phyloP scores from a whole-genome alignment of 2,797 vertebrate species.

The Vespertilio murinus region DNA sequence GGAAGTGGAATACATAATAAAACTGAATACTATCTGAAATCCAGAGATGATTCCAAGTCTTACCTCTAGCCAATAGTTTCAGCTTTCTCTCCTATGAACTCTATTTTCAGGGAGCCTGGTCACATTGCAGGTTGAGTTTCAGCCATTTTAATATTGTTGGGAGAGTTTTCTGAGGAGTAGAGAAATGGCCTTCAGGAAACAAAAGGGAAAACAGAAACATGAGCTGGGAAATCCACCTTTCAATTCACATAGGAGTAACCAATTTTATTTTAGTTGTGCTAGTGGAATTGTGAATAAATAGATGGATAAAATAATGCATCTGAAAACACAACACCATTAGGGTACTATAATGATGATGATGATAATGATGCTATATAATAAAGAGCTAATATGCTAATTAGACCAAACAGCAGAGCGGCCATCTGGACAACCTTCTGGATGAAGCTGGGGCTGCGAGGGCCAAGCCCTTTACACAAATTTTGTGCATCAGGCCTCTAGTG shows the following conservation, averaged over 20 bases:
- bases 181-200: background rate
- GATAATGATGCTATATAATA: background rate
- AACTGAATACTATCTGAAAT: background rate
- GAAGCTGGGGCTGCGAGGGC: too few species aligned
- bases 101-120: background rate
- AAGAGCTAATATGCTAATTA: too few species aligned
- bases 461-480: too few species aligned
- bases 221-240: background rate
- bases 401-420: too few species aligned
- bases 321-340: background rate
- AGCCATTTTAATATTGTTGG: background rate
- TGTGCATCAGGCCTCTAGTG: too few species aligned
- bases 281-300: background rate
- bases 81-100: background rate
- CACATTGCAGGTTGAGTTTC: background rate
- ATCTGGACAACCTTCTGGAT: rapidly evolving
- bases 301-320: background rate
- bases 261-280: background rate
- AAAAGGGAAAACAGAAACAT: background rate
- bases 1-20: background rate
- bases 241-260: background rate
- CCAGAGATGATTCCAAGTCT: background rate
- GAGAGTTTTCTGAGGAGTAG: background rate
- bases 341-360: background rate
- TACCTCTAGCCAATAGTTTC: background rate